Base-by-base conservation (phyloP, 2,888 invertebrate genomes). In the Embidobia sp. region DNA sequence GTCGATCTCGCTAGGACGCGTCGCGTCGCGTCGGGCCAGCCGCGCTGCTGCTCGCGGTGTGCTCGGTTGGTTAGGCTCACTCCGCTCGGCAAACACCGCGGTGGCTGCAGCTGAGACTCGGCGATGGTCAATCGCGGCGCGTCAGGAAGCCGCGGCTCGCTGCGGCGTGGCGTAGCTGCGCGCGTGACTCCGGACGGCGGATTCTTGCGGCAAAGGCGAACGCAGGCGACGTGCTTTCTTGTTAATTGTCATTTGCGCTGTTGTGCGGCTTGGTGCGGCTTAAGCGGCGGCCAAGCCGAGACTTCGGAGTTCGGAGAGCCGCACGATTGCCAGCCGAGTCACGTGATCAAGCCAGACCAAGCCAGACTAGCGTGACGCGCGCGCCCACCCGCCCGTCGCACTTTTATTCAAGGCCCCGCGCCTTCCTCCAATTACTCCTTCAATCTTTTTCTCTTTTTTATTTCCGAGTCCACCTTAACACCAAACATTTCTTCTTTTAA, bases 161-260 rank as follows among this genome's bases (percentile, higher is more conserved):
- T 33, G 61, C 53, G 46, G 42, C 33, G 44, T 35, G 49, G 27
- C 44, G 42, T 49, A 55, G 48, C 26, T 37, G 35, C 49, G 73
- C 64, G 51, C 61, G 61, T 55, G 42, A 61, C 44, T 55, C 31
- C 75, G 66, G 67, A 42, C 75, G 67, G 61, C 67, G 55, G 66
- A 42, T 53, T 67, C 13, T 61, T 16, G 51, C 59, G 59, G 46
- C 59, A 53, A 44, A 51, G 73, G 51, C 67, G 53, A 63, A 46
- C 61, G 51, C 82, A 81, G 82, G 81, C 83, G 82, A 83, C 82
- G 81, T 83, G 82, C 83, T 83, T 85, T 85, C n/a, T n/a, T n/a
- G 87, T 86, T 85, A 86, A 86, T 87, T 86, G 87, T 87, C 87
- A 86, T 86, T 87, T 85, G 83, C 87, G 81, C 70, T 53, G 70